A percentile compares a stretch with the other conserved stretches of the same genome.
phyloP scores from a whole-genome alignment of 2,888 invertebrate species.

The Rhorus exstirpatorius region DNA sequence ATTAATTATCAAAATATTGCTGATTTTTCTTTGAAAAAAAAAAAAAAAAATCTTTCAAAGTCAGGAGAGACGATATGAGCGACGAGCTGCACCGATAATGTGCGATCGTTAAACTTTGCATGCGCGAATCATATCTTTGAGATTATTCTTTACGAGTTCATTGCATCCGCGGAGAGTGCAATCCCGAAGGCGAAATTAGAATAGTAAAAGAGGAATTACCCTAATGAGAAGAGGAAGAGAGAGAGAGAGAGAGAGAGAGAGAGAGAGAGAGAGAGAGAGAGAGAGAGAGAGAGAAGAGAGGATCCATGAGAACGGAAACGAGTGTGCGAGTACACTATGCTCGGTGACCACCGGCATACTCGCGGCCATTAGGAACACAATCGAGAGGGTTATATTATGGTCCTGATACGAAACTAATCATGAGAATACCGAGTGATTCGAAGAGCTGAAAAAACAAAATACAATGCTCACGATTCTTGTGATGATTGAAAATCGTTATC shows the following conservation, averaged over 20 bases:
- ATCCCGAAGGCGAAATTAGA: conserved; percentile 66
- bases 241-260: conserved; percentile 12
- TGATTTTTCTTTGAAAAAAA: no score
- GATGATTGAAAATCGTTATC: background rate
- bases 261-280: conserved; percentile 16
- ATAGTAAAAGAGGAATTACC: conserved; percentile 63
- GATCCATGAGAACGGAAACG: conserved; percentile 79
- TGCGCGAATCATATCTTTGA: conserved; percentile 18
- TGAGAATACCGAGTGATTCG: conserved; percentile 2
- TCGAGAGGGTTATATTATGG: conserved; percentile 57
- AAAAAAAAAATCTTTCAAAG: no score
- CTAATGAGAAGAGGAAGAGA: conserved; percentile 34
- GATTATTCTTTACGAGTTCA: conserved; percentile 67
- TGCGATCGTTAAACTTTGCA: conserved; percentile 28
- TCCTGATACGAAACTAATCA: conserved; percentile 53
- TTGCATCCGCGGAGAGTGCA: conserved; percentile 51
- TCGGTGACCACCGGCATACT: conserved; percentile 50
- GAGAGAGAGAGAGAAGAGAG: conserved; percentile 48
- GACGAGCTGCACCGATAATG: no score
- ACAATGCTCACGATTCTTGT: background rate
- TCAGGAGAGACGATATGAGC: background rate
- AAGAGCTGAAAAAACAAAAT: background rate
- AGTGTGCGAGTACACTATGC: conserved; percentile 72
- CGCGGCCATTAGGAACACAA: conserved; percentile 60
- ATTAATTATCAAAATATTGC: no score